Percentiles rank a stretch among this genome's conserved stretches.
These are phyloP conservation scores for Umimayanthus kanabou DNA, from an alignment of 92 coral and sea anemone genomes.

Conservation along the genomic window DNA sequence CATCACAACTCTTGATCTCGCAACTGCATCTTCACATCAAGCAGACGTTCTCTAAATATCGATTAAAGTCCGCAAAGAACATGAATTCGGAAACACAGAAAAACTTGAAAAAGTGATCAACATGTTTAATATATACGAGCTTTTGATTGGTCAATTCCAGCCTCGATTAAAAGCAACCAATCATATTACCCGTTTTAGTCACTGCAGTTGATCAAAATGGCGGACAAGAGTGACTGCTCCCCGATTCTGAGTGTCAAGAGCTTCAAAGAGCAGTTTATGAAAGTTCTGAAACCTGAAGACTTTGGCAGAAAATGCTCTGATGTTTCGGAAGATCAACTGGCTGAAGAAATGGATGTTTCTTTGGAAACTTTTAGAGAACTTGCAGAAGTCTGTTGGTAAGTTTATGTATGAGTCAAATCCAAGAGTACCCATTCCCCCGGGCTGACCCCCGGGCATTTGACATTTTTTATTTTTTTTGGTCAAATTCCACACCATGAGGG, in stretches of 20 bases:
- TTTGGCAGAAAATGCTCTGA: conserved; percentile 55
- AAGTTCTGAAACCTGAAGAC: conserved; percentile 61
- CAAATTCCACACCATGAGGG: too few species aligned
- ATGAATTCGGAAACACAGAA: not conserved
- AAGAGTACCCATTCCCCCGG: too few species aligned
- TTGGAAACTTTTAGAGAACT: conserved; percentile 80
- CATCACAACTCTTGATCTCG: not conserved
- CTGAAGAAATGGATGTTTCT: conserved; percentile 76
- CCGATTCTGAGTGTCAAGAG: conserved; percentile 65
- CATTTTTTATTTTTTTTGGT: too few species aligned
- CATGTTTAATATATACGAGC: conserved; percentile 28
- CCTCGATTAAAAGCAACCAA: conserved; percentile 47
- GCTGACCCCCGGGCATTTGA: too few species aligned
- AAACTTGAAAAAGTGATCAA: not conserved
- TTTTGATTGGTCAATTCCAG: conserved; percentile 56
- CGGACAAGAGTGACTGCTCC: conserved; percentile 69
- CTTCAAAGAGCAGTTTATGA: conserved; percentile 68
- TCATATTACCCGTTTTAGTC: conserved; percentile 36
- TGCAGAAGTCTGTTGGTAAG: conserved; percentile 89
- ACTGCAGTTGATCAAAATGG: conserved; percentile 63
- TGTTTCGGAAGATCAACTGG: conserved; percentile 43
- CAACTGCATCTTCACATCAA: not conserved
- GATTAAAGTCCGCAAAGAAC: not conserved
- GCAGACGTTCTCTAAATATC: not conserved
- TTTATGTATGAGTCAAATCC: too few species aligned